Evolutionary conservation across 2,888 invertebrate genomes (phyloP).

Genomic region (Chrysotoxum bicinctum): DNA sequence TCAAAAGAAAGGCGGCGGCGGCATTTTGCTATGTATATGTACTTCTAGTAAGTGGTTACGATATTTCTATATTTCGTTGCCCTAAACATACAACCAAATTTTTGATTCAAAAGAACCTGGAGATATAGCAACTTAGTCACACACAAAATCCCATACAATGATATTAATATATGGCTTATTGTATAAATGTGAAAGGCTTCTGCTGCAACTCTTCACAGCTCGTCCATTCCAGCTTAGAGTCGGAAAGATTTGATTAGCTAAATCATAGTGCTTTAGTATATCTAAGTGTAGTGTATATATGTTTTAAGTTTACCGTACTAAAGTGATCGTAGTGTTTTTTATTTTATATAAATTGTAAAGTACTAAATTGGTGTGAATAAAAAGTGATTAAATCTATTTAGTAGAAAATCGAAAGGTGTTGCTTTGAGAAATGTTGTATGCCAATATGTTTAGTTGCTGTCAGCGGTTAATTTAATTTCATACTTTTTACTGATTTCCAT

Average conservation of each 20-base stretch:
- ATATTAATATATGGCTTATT: background rate
- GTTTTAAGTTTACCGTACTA: slow-evolving; percentile 13
- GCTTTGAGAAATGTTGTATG: slow-evolving; percentile 15
- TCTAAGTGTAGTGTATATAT: background rate
- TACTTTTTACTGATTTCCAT: too few species aligned
- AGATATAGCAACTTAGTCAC: slow-evolving; percentile 48
- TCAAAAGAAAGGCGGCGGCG: slow-evolving; percentile 10
- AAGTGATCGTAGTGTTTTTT: slow-evolving; percentile 26
- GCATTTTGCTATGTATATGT: background rate
- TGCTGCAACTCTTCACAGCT: slow-evolving; percentile 2
- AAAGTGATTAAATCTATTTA: slow-evolving; percentile 52
- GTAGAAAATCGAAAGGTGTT: slow-evolving; percentile 48
- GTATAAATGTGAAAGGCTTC: slow-evolving; percentile 48
- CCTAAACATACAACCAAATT: slow-evolving; percentile 59
- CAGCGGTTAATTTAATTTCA: too few species aligned
- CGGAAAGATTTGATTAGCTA: slow-evolving; percentile 47
- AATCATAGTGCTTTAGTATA: background rate
- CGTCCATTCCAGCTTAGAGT: slow-evolving; percentile 15
- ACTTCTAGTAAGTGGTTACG: background rate
- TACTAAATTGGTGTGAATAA: slow-evolving; percentile 45
- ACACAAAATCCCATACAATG: slow-evolving; percentile 2
- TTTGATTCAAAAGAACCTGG: slow-evolving; percentile 25
- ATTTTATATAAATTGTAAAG: background rate
- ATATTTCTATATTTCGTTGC: slow-evolving; percentile 29
- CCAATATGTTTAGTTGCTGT: too few species aligned